These are phyloP conservation scores for Fragum sueziense DNA, from an alignment of 2,888 invertebrate species.

Conservation along the genomic window DNA sequence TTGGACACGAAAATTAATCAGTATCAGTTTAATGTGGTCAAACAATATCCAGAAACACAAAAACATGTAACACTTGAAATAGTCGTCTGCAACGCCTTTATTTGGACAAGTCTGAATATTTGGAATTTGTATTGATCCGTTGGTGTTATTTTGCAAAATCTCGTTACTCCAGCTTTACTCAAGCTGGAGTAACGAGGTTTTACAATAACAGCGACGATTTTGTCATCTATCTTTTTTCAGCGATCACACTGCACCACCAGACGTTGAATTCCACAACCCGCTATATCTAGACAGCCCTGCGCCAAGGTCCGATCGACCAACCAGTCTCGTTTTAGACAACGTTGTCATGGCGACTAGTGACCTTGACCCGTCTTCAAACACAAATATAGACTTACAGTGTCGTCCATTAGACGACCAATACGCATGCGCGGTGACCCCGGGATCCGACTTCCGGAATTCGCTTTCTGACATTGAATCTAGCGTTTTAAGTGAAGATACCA, in stretches of 20 bases:
- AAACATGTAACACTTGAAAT: too few relatives aligned
- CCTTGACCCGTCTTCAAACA: neutral
- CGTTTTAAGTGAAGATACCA: neutral
- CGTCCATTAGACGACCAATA: neutral
- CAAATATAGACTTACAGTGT: neutral
- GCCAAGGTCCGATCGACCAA: neutral
- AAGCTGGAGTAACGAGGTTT: too few relatives aligned
- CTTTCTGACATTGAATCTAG: neutral
- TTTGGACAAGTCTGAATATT: too few relatives aligned
- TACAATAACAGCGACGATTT: too few relatives aligned
- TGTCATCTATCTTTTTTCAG: constrained; percentile 45
- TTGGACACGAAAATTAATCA: too few relatives aligned
- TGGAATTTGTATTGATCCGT: too few relatives aligned
- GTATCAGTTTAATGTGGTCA: too few relatives aligned
- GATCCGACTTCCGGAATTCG: neutral
- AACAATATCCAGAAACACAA: too few relatives aligned
- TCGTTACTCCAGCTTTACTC: too few relatives aligned
- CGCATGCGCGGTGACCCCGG: neutral
- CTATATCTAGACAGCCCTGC: constrained; percentile 51
- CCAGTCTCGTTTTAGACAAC: neutral
- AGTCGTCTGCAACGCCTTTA: too few relatives aligned
- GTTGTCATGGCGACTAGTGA: constrained; percentile 1
- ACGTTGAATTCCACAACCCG: constrained; percentile 73
- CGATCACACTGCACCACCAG: constrained; percentile 56
- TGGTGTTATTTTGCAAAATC: too few relatives aligned